These are phyloP conservation scores for Camptogramma bilineatum DNA, from an alignment of 2,888 invertebrate genomes.

Conservation along the genomic window DNA sequence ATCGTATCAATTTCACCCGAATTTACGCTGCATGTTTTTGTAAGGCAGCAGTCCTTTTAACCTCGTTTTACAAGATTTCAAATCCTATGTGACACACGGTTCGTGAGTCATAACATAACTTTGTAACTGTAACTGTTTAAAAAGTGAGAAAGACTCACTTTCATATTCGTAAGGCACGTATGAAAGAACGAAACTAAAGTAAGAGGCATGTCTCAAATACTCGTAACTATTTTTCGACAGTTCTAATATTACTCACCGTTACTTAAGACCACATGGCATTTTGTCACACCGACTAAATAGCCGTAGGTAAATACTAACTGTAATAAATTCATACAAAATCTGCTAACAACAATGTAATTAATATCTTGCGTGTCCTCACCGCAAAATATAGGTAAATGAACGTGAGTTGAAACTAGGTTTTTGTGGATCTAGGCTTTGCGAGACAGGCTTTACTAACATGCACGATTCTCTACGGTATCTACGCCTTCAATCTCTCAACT, in stretches of 20 bases:
- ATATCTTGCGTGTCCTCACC: slow-evolving; percentile 47
- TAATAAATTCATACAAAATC: neutral
- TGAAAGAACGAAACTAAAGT: neutral
- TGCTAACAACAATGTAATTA: neutral
- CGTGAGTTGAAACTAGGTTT: slow-evolving; percentile 55
- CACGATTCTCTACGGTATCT: slow-evolving; percentile 44
- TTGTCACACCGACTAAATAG: too few relatives aligned
- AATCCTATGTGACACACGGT: slow-evolving; percentile 20
- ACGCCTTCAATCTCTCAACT: slow-evolving; percentile 36
- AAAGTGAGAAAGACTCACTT: neutral
- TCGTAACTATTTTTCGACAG: too few relatives aligned
- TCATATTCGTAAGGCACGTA: neutral
- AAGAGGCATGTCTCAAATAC: neutral
- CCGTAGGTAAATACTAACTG: neutral
- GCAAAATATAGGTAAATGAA: slow-evolving; percentile 54
- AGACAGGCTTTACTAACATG: slow-evolving; percentile 43
- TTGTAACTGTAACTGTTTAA: neutral
- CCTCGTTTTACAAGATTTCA: slow-evolving; percentile 11
- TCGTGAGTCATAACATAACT: slow-evolving; percentile 25
- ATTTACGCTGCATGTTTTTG: neutral
- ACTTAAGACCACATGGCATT: too few relatives aligned
- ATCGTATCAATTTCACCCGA: slow-evolving; percentile 19
- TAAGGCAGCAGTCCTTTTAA: slow-evolving; percentile 4
- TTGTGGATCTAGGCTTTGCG: slow-evolving; percentile 38
- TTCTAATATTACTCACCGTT: too few relatives aligned